Evolutionary conservation across 2,113 vertebrate species (phyloP).

Genomic region (Gopherus flavomarginatus): DNA sequence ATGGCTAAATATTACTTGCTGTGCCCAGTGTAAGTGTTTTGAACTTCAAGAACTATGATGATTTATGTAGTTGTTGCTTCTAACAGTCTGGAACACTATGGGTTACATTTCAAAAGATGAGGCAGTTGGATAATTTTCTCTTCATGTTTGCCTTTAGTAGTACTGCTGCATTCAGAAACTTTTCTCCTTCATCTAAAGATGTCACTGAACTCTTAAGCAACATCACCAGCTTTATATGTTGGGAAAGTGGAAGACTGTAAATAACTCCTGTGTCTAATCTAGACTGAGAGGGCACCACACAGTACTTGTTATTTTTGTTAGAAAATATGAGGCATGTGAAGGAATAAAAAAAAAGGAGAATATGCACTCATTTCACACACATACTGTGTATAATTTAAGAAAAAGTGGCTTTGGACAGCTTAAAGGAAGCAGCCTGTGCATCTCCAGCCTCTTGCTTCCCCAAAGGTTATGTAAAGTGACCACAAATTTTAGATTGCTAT

Average conservation of each 20-base stretch:
- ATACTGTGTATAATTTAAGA: background rate
- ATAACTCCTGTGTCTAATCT: constrained; percentile 45
- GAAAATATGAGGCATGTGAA: background rate
- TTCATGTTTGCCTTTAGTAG: background rate
- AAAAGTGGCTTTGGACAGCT: constrained; percentile 13
- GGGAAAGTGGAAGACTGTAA: constrained; percentile 20
- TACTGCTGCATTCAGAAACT: background rate
- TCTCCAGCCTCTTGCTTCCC: background rate
- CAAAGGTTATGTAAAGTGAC: background rate
- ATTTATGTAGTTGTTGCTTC: background rate
- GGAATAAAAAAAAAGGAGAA: constrained; percentile 28
- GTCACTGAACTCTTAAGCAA: background rate
- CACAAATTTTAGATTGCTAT: background rate
- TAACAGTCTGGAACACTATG: constrained; percentile 4
- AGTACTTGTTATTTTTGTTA: constrained; percentile 58
- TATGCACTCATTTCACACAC: background rate
- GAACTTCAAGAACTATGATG: background rate
- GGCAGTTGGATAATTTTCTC: background rate
- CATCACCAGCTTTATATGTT: background rate
- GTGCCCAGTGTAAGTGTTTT: background rate
- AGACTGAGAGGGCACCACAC: constrained; percentile 58
- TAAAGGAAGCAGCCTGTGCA: background rate
- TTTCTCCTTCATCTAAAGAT: constrained; percentile 29
- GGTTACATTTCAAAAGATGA: background rate
- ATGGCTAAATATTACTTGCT: background rate